Evolutionary conservation across 1,140 invertebrate species (phyloP).

Genomic region (Babylonia areolata): DNA sequence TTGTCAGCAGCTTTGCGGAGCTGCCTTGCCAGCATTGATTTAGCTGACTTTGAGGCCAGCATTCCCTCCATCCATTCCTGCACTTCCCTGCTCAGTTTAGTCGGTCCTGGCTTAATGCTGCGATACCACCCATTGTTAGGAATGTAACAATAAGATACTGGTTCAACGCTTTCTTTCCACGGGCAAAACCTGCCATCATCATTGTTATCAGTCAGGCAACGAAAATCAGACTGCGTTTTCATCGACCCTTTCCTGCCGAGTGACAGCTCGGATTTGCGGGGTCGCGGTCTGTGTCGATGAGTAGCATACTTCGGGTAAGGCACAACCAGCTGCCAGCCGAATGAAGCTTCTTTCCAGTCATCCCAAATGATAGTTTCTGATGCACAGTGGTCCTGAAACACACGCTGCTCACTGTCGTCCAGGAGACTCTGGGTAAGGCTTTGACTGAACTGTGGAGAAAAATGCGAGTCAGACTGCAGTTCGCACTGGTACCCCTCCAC

Average conservation of each 20-base stretch:
- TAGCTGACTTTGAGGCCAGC: not conserved
- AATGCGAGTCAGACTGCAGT: constrained; percentile 12
- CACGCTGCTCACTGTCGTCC: constrained; percentile 48
- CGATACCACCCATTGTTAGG: constrained; percentile 65
- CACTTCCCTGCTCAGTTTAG: constrained; percentile 37
- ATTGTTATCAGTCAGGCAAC: constrained; percentile 57
- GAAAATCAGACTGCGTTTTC: constrained; percentile 29
- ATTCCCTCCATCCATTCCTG: constrained; percentile 55
- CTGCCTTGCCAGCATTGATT: not conserved
- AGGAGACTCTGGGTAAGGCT: constrained; percentile 38
- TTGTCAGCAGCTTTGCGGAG: not conserved
- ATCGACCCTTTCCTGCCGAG: constrained; percentile 31
- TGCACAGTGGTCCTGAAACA: constrained; percentile 44
- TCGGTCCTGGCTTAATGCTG: constrained; percentile 52
- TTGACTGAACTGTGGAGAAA: constrained; percentile 3
- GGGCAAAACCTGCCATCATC: constrained; percentile 42
- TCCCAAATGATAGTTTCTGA: constrained; percentile 34
- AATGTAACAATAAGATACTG: constrained; percentile 65
- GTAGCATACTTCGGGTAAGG: constrained; percentile 49
- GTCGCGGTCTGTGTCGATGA: constrained; percentile 16
- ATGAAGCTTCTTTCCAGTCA: constrained; percentile 59
- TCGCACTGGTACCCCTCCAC: not conserved
- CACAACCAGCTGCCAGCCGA: constrained; percentile 54
- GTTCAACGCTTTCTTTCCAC: constrained; percentile 68
- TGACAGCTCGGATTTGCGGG: constrained; percentile 34